Base-by-base conservation (phyloP, 2,113 vertebrate genomes). In the Urocitellus parryii region DNA sequence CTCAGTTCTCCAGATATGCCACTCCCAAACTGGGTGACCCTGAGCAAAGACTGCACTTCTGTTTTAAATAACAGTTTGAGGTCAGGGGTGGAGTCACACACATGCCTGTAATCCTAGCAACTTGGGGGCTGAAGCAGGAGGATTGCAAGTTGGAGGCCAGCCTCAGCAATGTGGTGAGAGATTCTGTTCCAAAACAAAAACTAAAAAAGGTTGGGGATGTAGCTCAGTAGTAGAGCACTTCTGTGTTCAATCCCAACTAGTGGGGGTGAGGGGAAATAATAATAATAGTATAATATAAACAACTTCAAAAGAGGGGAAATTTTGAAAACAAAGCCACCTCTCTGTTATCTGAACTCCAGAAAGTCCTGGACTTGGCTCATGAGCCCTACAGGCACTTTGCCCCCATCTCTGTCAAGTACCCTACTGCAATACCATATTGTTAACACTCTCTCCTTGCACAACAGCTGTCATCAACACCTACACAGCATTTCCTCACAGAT, bases 291-390 rank as follows among this genome's bases (percentile, higher is more conserved):
- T 32, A 63, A 63, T 63, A 63, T 63, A 24, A 91, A 95, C 25
- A 73, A 86, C 27, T 83, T 65, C 25, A 78, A 89, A 88, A 65
- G 6, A 25, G 58, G 20, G n/a, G 20, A 39, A 58, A 20, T 58
- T 97, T 58, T 58, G 63, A 84, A 92, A 68, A 72, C 85, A 56
- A 91, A 81, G n/a, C 39, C 25, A 74, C n/a, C 25, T 86, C 48
- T 93, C 39, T 39, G 11, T 68, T 63, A 86, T 90, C 37, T 34
- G n/a, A 95, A 87, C 63, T 51, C 45, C 70, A 67, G 25, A 65
- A 93, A 81, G 25, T 65, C 70, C 25, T 94, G 37, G 20, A 10
- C 37, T 92, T 89, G 53, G 9, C 65, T 91, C 56, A 18, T 79
- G 20, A 37, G 25, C 29, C 51, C 22, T 27, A 70, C 13, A 67